Conservation (phyloP, 2,888 invertebrate species). For the Eupelmus urozonus region DNA sequence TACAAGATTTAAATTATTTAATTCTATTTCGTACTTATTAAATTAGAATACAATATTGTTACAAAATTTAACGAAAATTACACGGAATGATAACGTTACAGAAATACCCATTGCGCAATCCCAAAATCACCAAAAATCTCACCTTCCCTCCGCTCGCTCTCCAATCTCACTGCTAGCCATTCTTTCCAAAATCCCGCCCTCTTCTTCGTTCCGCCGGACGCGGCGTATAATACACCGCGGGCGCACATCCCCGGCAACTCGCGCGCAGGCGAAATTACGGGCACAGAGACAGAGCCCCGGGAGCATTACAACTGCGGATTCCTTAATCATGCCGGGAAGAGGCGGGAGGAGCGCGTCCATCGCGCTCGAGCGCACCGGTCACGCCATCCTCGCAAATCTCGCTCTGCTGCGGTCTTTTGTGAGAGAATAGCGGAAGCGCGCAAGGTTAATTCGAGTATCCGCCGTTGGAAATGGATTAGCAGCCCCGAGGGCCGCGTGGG, state of each 20-base stretch:
- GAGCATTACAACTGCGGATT: constrained; percentile 29
- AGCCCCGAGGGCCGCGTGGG: not conserved
- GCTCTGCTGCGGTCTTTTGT: constrained; percentile 5
- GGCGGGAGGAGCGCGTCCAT: not conserved
- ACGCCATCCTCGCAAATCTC: not conserved
- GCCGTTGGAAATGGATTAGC: constrained; percentile 7
- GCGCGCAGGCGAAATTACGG: constrained; percentile 17
- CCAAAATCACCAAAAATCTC: no score
- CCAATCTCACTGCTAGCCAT: not conserved
- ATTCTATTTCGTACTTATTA: no score
- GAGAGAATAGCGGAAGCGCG: not conserved
- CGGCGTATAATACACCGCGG: not conserved
- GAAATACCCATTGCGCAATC: no score
- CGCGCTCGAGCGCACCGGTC: not conserved
- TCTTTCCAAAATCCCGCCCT: not conserved
- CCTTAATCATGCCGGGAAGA: constrained; percentile 9
- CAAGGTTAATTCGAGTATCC: constrained; percentile 7
- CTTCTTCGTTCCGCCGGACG: not conserved
- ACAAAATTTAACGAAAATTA: no score
- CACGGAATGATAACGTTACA: no score
- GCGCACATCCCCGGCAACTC: not conserved
- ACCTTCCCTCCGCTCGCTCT: no score
- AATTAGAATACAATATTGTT: no score
- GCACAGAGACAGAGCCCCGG: not conserved
- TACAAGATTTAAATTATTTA: no score